Evolutionary conservation across 2,797 vertebrate species (phyloP).

Genomic region (Ptychadena robeensis): DNA sequence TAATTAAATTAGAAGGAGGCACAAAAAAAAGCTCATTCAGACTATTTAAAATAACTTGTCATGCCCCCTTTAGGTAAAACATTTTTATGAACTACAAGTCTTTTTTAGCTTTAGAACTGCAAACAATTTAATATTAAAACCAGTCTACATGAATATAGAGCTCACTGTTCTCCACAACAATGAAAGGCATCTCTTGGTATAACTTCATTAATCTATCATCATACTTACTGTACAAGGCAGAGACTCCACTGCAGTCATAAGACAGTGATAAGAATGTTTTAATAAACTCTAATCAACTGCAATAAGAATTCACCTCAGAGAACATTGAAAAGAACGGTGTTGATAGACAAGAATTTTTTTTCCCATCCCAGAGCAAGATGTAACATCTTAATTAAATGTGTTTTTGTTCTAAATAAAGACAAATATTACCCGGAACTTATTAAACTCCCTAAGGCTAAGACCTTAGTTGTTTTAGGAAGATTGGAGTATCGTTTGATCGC

Average conservation of each 20-base stretch:
- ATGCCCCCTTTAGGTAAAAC: neutral
- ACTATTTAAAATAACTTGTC: neutral
- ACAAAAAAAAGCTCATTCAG: too few relatives aligned
- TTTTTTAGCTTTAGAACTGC: neutral
- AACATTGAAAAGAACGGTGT: neutral
- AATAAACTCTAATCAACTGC: conserved; percentile 47
- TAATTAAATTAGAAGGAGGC: too few relatives aligned
- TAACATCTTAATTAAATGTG: conserved; percentile 31
- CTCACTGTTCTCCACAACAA: conserved; percentile 12
- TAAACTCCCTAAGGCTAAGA: neutral
- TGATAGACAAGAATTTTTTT: conserved; percentile 25
- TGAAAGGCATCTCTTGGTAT: conserved; percentile 34
- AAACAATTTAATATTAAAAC: conserved; percentile 46
- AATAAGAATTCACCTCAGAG: conserved; percentile 46
- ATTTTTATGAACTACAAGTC: neutral
- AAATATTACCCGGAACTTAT: neutral
- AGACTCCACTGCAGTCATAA: conserved; percentile 17
- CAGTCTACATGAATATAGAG: conserved; percentile 37
- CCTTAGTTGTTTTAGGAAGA: neutral
- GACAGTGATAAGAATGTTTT: conserved; percentile 40
- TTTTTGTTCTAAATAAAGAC: conserved; percentile 25
- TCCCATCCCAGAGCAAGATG: neutral
- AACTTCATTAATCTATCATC: conserved; percentile 23
- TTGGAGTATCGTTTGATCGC: neutral
- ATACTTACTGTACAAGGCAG: conserved; percentile 7